These are phyloP conservation scores for Sardina pilchardus DNA, from an alignment of 2,113 vertebrate species.

Conservation along the genomic window DNA sequence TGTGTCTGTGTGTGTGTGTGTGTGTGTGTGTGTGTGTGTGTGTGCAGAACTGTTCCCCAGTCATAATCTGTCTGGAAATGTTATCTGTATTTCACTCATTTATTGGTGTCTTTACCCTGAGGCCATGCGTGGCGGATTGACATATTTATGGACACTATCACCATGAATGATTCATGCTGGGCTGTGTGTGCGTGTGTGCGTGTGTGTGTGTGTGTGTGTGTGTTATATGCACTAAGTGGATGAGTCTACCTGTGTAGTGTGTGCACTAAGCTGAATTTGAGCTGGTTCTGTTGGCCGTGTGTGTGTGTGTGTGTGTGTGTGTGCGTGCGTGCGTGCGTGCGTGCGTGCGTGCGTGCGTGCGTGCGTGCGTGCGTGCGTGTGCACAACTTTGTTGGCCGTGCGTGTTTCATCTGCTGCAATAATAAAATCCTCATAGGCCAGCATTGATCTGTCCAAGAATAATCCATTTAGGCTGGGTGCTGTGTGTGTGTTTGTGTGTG, in stretches of 20 bases:
- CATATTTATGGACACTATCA: conserved; percentile 17
- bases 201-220: not conserved
- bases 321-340: too few species aligned
- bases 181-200: not conserved
- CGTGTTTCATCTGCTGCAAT: conserved; percentile 63
- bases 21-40: not conserved
- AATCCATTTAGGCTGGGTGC: conserved; percentile 73
- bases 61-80: too few species aligned
- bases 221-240: not conserved
- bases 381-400: not conserved
- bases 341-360: not conserved
- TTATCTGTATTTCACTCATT: too few species aligned
- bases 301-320: conserved; percentile 17
- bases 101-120: too few species aligned
- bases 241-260: not conserved
- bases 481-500: not conserved
- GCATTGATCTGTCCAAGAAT: conserved; percentile 72
- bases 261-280: not conserved
- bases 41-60: not conserved
- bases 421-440: conserved; percentile 69
- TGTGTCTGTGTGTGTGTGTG: not conserved
- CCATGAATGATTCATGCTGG: conserved; percentile 47
- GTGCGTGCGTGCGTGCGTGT: not conserved
- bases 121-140: not conserved
- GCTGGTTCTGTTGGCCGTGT: conserved; percentile 17